Evolutionary conservation across 2,797 vertebrate species (phyloP), one percentile per base, ranked within the genome.

Genomic region (Tarsius wallacei): DNA sequence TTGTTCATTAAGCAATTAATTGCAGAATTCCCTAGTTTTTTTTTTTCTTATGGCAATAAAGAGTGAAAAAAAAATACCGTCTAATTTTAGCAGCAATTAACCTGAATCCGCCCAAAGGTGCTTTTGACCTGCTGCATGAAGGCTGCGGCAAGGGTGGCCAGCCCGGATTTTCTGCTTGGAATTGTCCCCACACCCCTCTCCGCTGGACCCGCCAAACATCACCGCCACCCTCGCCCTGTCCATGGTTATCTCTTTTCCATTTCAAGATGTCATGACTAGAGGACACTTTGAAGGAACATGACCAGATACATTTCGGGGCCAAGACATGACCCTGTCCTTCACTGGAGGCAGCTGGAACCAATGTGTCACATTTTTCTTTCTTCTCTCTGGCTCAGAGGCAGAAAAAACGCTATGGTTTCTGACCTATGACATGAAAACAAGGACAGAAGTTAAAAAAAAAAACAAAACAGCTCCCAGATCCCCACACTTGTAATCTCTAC

Each of bases 61-160:
- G 78, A 93, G 6, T 64, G 66, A 31, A 59, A 77, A 59, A 93
- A 91, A 82, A 85, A 84, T 24, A 14, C 71, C 70, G 57, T 85
- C 24, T 96, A 98, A 96, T 97, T 97, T 98, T 98, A 97, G 96
- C 77, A 98, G 53, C 97, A 96, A 96, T 97, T 97, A 98, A 97
- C 95, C 94, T 97, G 77, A 82, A 97, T 97, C 95, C 87, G 21
- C 26, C 19, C 0, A 49, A 47, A 77, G 36, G n/a, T 61, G 77
- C 57, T 66, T 64, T 66, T 2, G 7, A 63, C 55, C 22, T 55
- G 53, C 73, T 42, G 28, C 10, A 15, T n/a, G n/a, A 33, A 47
- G 47, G 22, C 55, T 70, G 19, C 11, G 11, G 73, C 33, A 12
- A 55, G 70, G 13, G 15, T 42, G 71, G 31, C 51, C 63, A 8